Base-by-base conservation (phyloP, 2,113 vertebrate species). In the Nicator chloris region DNA sequence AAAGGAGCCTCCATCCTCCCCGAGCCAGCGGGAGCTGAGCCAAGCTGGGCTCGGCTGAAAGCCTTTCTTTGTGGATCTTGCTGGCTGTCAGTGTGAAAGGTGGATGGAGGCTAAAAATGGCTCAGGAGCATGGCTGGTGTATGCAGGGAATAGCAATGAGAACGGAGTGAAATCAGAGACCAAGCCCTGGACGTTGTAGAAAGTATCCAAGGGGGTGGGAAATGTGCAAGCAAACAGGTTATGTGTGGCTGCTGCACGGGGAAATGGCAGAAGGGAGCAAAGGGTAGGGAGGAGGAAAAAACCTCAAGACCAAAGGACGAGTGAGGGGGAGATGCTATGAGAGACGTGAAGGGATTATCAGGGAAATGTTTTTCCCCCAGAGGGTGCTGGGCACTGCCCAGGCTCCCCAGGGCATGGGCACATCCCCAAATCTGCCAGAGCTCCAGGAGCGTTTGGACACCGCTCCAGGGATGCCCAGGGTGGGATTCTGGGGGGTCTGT, bases 41-140 rank as follows among this genome's bases (percentile, higher is more conserved):
- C 95, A 90, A 18, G 57, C 64, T 6, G 77, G 72, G 86, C 82
- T 92, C 42, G 11, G 69, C 86, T 82, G 86, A 68, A 35, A 68
- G 70, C 10, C 15, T 40, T 42, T 30, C 89, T 76, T 37, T 40
- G 87, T 63, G 31, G 82, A 16, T 64, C 50, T 64, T 4, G n/a
- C 77, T 68, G 83, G 60, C 95, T 92, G 88, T 27, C 54, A 18
- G 71, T 1, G 47, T 28, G 86, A 42, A 93, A 88, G 95, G 90
- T 78, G 82, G 50, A 78, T 8, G 68, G 73, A 72, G 54, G 93
- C 93, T 94, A 90, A 94, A 93, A 86, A 85, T 27, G 92, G 93
- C 90, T 90, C 47, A 10, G 90, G 10, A 72, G 93, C 80, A n/a
- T 0, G 72, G 83, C 21, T 88, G 70, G 63, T 4, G 31, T 26